Evolutionary conservation across 2,888 invertebrate genomes (phyloP).

Genomic region (Spisula subtruncata): DNA sequence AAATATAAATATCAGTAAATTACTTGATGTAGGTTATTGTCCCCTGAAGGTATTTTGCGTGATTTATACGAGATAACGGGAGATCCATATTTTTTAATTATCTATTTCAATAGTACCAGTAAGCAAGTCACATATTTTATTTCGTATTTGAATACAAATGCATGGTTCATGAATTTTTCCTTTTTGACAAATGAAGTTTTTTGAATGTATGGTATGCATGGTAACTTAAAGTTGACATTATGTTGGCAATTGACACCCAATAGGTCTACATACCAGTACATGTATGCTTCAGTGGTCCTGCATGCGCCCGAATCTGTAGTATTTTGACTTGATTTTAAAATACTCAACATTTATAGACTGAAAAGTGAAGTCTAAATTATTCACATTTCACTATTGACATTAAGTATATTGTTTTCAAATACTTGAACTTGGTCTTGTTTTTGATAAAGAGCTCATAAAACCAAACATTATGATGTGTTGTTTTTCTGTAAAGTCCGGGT

Average conservation of each 20-base stretch:
- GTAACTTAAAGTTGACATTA: not conserved
- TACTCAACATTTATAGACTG: too few relatives aligned
- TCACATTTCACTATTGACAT: not conserved
- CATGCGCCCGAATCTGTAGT: too few relatives aligned
- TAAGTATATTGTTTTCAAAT: not conserved
- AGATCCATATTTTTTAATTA: conserved; percentile 39
- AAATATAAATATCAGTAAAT: conserved; percentile 10
- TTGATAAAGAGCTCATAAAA: not conserved
- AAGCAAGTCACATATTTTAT: conserved; percentile 15
- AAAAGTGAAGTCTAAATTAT: not conserved
- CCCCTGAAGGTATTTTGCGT: conserved; percentile 32
- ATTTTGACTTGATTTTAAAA: not conserved
- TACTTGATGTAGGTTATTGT: not conserved
- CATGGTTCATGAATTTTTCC: conserved; percentile 13
- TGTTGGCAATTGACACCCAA: not conserved
- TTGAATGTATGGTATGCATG: not conserved
- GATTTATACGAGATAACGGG: conserved; percentile 32
- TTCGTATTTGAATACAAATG: conserved; percentile 3
- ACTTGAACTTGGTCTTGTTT: not conserved
- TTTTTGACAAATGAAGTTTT: not conserved
- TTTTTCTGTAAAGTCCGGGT: conserved; percentile 18
- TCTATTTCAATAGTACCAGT: conserved; percentile 28
- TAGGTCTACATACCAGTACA: not conserved
- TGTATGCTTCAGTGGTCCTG: not conserved
- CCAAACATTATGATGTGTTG: conserved; percentile 9